Evolutionary conservation across 2,797 vertebrate species (phyloP), one percentile per base, ranked within the genome.

Genomic region (Gymnopithys bicolor): DNA sequence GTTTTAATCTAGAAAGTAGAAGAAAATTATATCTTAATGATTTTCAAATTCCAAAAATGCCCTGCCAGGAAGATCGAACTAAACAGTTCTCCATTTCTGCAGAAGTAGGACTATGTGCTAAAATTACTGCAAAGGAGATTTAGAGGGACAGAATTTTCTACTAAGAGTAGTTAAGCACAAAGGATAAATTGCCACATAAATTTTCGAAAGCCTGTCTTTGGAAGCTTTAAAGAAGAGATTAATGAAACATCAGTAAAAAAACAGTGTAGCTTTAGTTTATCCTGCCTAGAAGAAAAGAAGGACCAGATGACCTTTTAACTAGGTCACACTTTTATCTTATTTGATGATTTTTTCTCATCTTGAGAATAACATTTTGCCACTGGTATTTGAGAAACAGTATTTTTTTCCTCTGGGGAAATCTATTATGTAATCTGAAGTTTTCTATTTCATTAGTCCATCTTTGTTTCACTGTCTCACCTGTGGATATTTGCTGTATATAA

Each of bases 221-320:
- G 39, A 75, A 74, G 91, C 58, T 90, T 91, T 94, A 86, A 55
- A 81, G 82, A 81, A 84, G 53, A 78, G 94, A 91, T 95, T 96
- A 94, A 84, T 75, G 83, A 93, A 91, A 85, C 89, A 94, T 91
- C 93, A 91, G 91, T 91, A 91, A 94, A 96, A 95, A 94, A 89
- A 46, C 91, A 88, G 86, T 94, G 82, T 87, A 88, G 85, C 33
- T 95, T 90, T 75, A 51, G 62, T 85, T 96, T 95, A 91, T 91
- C 91, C 82, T 93, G 76, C 46, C 53, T 58, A 43, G 48, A 68
- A 43, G 59, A 81, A 91, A 93, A 80, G 94, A 81, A 94, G 87
- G 94, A 96, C 95, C 95, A 90, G 32, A 27, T 84, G 89, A 94
- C 91, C 79, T 88, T 88, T 93, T 87, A 96, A 96, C 94, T n/a